A percentile compares a stretch with the other conserved stretches of the same genome.
Conservation (phyloP, 2,888 invertebrate species). For the Myopa tessellatipennis region DNA sequence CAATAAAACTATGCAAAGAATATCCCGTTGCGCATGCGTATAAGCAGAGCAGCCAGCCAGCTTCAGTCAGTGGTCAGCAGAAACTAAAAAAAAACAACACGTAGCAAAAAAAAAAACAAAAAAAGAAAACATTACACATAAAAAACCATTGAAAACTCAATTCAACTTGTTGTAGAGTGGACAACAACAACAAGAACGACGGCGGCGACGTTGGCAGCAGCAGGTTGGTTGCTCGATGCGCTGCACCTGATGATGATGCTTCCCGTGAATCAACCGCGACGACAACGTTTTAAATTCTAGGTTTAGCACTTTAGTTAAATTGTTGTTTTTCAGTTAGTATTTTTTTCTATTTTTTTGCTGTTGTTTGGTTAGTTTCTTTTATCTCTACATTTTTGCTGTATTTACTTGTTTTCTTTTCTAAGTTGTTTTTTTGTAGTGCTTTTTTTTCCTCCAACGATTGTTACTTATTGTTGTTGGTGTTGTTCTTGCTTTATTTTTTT, state of each 20-base stretch:
- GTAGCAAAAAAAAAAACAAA: neutral
- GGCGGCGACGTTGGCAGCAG: no score
- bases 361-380: neutral
- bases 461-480: neutral
- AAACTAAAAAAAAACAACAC: neutral
- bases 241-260: constrained; percentile 9
- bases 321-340: neutral
- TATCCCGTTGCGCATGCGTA: constrained; percentile 38
- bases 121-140: neutral
- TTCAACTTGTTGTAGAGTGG: neutral
- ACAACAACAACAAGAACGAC: neutral
- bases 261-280: constrained; percentile 19
- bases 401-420: neutral
- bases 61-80: constrained; percentile 20
- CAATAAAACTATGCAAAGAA: constrained; percentile 8
- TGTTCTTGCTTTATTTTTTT: neutral
- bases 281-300: constrained; percentile 18
- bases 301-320: constrained; percentile 6
- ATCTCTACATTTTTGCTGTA: neutral
- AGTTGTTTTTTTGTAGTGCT: neutral
- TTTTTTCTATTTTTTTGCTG: neutral
- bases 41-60: no score
- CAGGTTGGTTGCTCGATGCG: constrained; percentile 20
- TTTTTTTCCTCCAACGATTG: neutral
- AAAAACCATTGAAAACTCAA: constrained; percentile 1